Base-by-base conservation (phyloP, 2,113 vertebrate genomes). In the Tachuris rubrigastra region DNA sequence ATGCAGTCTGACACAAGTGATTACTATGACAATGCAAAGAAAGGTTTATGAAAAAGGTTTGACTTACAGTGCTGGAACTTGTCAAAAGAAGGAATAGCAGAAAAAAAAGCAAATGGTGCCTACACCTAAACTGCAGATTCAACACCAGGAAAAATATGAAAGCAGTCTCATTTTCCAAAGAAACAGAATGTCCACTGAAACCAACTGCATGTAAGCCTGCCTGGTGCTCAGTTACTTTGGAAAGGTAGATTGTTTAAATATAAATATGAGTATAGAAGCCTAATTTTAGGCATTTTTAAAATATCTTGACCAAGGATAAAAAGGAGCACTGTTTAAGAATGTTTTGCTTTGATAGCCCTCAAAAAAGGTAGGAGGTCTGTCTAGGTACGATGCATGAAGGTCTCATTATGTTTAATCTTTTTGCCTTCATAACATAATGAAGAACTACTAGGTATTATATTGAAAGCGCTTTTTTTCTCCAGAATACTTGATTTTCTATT, bases 291-390 rank as follows among this genome's bases (percentile, higher is more conserved):
- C 42, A 85, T 81, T 63, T 96, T 72, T 95, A 4, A 3, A 92
- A 62, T 89, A 91, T 76, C 94, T 91, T 91, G 94, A 96, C 84
- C 58, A 12, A 89, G 69, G 93, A 96, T 94, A 73, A 96, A 96
- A 96, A 86, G 75, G 62, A 97, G 78, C 39, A 83, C 74, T 87
- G 74, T 93, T 91, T 95, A 91, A 95, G 78, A 93, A 95, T 79
- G 46, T 65, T 81, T 93, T 92, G 44, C 95, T 97, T 97, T 95
- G 81, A 95, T 82, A 94, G 46, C 49, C 78, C 85, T 73, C 74
- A 97, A 96, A 96, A 96, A 85, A 92, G 93, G 94, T 96, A 96
- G 94, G 94, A 94, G 94, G 95, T 96, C 95, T 96, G 93, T 87
- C 52, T 73, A 91, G 87, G 91, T 85, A 95, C 87, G 73, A 93